Percentiles rank a stretch among this genome's conserved stretches.
phyloP scores from a whole-genome alignment of 2,113 vertebrate genomes.

The Solea senegalensis region DNA sequence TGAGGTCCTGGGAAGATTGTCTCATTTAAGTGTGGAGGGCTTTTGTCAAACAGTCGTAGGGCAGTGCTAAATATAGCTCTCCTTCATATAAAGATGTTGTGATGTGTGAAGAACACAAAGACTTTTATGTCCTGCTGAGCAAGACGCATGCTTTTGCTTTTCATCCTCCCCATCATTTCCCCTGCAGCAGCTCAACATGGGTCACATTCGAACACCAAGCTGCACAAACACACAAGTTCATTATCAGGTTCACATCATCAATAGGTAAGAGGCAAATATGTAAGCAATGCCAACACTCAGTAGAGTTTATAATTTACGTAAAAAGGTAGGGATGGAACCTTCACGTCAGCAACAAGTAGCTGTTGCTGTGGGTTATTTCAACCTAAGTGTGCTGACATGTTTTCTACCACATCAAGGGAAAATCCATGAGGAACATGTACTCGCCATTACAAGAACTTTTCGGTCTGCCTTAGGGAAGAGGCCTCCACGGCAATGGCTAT shows the following conservation, averaged over 20 bases:
- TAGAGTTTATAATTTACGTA: too few relatives aligned
- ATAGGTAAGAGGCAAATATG: not conserved
- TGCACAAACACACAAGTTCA: conserved; percentile 13
- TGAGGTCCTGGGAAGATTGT: conserved; percentile 1
- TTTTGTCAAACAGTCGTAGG: conserved; percentile 5
- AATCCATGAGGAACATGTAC: conserved; percentile 4
- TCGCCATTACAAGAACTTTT: not conserved
- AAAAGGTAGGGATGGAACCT: not conserved
- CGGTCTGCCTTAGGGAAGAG: not conserved
- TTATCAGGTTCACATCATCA: not conserved
- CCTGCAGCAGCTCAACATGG: conserved; percentile 48
- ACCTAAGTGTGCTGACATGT: not conserved
- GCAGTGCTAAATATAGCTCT: conserved; percentile 45
- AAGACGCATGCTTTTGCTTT: conserved; percentile 51
- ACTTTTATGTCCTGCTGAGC: conserved; percentile 52
- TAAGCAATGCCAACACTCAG: not conserved
- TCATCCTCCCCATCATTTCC: conserved; percentile 63
- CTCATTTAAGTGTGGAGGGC: conserved; percentile 5
- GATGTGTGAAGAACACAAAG: conserved; percentile 50
- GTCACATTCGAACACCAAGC: conserved; percentile 31
- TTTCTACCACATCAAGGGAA: conserved; percentile 7
- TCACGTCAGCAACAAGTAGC: not conserved
- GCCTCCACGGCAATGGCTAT: not conserved
- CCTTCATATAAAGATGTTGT: conserved; percentile 37
- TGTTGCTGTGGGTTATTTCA: not conserved